Base-by-base conservation (phyloP, 2,797 vertebrate genomes). In the Vultur gryphus region DNA sequence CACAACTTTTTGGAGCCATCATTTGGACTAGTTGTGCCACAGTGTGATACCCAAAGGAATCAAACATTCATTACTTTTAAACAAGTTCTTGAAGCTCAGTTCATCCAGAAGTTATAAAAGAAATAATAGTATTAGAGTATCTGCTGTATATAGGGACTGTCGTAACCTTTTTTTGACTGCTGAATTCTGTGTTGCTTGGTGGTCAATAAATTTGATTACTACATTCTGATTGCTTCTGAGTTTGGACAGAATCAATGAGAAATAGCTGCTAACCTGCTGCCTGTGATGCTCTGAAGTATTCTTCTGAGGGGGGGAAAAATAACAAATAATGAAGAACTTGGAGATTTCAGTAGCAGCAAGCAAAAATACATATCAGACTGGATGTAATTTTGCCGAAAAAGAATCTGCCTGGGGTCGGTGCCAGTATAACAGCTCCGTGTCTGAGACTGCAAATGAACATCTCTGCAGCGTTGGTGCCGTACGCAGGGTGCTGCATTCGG, bases 401-500 rank as follows among this genome's bases (percentile, higher is more conserved):
- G 3, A 41, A 46, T 54, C 33, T 90, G 19, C 20, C 26, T 37
- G 35, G 29, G 28, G 15, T 65, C 24, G 5, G 46, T 70, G 18
- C 10, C 65, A 25, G 4, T 33, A 23, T 31, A 61, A 58, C 9
- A 76, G 16, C 31, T 80, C 33, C 17, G 14, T 1, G 0, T 41
- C 33, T 84, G 66, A 62, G 48, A 25, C 24, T 46, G 72, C n/a
- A 41, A 23, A 39, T 12, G 31, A 59, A 8, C 17, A 23, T 20
- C n/a, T 69, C 58, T 51, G 51, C 66, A 46, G 26, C 3, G 2
- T 0, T 3, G 29, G 21, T 4, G 19, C 11, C 25, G n/a, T 37
- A 17, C 0, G 0, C 1, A 0, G 23, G 29, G 43, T 24, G 9
- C 35, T 35, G 33, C 35, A 23, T 19, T 70, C 0, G 0, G 25